Percentiles rank a stretch among this genome's conserved stretches.
Evolutionary conservation across 2,797 vertebrate genomes (phyloP).

Genomic region (Craterocephalus amniculus): DNA sequence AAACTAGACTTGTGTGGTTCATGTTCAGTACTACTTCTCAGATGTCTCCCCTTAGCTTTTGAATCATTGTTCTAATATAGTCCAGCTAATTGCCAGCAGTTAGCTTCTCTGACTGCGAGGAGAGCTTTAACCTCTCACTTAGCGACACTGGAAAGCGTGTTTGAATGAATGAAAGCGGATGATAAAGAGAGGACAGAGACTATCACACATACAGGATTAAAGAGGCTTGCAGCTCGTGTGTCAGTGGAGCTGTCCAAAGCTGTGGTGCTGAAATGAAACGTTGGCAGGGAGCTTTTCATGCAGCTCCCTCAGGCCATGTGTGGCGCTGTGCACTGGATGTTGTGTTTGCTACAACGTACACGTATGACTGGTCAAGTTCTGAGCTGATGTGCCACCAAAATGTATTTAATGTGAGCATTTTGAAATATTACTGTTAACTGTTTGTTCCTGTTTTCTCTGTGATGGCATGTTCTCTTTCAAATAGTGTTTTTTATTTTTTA

Average conservation of each 20-base stretch:
- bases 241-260: constrained; percentile 66
- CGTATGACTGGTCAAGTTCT: constrained; percentile 29
- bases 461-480: no score
- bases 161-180: constrained; percentile 13
- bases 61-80: constrained; percentile 23
- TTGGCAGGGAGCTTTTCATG: constrained; percentile 41
- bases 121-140: constrained; percentile 30
- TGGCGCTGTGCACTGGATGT: constrained; percentile 32
- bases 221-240: constrained; percentile 29
- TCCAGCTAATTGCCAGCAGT: constrained; percentile 23
- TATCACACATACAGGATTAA: constrained; percentile 31
- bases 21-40: constrained; percentile 23
- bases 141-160: constrained; percentile 22
- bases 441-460: background rate
- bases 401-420: constrained; percentile 12
- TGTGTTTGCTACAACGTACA: constrained; percentile 16
- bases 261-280: constrained; percentile 60
- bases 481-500: no score
- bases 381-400: background rate
- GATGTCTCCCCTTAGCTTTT: constrained; percentile 15
- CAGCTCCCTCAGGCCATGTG: constrained; percentile 44
- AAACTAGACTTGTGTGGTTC: constrained; percentile 10
- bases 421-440: background rate
- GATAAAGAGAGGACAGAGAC: constrained; percentile 19
- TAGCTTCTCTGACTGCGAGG: constrained; percentile 7